These are phyloP conservation scores for Passer montanus DNA, from an alignment of 2,113 vertebrate species.

Conservation along the genomic window DNA sequence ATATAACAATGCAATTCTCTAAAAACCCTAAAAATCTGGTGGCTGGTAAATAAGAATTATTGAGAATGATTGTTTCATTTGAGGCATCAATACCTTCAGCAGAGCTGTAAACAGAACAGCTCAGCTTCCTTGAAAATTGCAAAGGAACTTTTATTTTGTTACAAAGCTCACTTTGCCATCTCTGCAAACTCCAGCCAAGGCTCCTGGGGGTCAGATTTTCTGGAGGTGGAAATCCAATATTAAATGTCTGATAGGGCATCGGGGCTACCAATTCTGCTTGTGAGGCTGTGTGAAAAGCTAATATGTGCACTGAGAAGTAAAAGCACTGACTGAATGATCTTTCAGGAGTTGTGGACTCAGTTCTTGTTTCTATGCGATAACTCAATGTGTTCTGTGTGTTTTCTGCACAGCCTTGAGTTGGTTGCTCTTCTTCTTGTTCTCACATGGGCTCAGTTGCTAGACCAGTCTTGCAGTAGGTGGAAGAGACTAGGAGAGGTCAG, in stretches of 20 bases:
- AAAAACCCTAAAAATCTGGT: background rate
- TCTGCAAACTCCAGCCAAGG: background rate
- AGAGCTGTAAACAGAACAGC: background rate
- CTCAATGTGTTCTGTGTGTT: background rate
- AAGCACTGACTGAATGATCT: background rate
- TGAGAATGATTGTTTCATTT: background rate
- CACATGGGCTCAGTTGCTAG: background rate
- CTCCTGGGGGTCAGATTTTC: background rate
- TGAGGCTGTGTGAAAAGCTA: background rate
- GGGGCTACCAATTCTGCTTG: background rate
- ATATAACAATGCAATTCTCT: background rate
- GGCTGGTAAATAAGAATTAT: background rate
- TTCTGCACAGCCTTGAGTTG: background rate
- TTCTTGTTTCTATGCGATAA: background rate
- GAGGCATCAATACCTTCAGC: background rate
- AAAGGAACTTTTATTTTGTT: background rate
- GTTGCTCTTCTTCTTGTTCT: background rate
- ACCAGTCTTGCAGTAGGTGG: background rate
- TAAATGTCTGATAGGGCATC: background rate
- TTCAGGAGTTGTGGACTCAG: background rate
- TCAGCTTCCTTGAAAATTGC: background rate
- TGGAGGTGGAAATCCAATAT: background rate
- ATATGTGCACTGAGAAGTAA: accelerated
- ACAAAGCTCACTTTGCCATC: background rate
- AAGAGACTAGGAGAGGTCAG: background rate